These are phyloP conservation scores for Argyrosomus japonicus DNA, from an alignment of 2,113 vertebrate genomes.

Conservation along the genomic window DNA sequence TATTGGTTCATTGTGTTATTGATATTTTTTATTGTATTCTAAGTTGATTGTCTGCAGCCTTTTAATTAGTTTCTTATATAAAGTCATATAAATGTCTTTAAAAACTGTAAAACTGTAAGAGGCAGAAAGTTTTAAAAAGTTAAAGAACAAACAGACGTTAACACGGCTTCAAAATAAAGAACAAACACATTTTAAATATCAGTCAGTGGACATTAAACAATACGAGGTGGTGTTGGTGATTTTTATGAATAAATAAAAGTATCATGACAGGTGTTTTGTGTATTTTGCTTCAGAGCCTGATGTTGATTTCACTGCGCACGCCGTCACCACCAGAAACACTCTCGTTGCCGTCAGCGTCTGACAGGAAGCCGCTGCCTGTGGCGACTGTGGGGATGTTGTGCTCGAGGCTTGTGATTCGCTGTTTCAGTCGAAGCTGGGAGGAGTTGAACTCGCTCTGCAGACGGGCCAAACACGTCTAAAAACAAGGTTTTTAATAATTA, in stretches of 20 bases:
- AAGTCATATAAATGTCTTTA: background rate
- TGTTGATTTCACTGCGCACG: constrained; percentile 80
- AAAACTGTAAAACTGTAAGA: background rate
- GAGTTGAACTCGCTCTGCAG: constrained; percentile 90
- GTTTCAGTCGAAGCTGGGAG: constrained; percentile 91
- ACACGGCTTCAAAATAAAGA: constrained; percentile 7
- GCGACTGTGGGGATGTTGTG: constrained; percentile 72
- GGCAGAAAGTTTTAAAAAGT: background rate
- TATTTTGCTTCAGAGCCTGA: constrained; percentile 68
- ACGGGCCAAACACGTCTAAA: constrained; percentile 84
- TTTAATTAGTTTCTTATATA: background rate
- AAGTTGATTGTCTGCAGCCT: background rate
- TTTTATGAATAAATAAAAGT: background rate
- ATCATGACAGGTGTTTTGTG: background rate
- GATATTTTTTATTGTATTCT: background rate
- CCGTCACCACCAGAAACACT: constrained; percentile 79
- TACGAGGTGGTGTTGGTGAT: background rate
- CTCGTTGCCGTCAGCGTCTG: constrained; percentile 84
- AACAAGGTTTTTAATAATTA: background rate
- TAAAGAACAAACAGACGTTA: background rate
- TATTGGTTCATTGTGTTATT: background rate
- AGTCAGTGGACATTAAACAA: background rate
- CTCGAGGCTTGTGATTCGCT: constrained; percentile 89
- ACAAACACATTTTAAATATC: background rate
- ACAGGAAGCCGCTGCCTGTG: constrained; percentile 87